Percentiles rank a stretch among this genome's conserved stretches.
phyloP scores from a whole-genome alignment of 2,888 invertebrate species.

The Ceraclea dissimilis region DNA sequence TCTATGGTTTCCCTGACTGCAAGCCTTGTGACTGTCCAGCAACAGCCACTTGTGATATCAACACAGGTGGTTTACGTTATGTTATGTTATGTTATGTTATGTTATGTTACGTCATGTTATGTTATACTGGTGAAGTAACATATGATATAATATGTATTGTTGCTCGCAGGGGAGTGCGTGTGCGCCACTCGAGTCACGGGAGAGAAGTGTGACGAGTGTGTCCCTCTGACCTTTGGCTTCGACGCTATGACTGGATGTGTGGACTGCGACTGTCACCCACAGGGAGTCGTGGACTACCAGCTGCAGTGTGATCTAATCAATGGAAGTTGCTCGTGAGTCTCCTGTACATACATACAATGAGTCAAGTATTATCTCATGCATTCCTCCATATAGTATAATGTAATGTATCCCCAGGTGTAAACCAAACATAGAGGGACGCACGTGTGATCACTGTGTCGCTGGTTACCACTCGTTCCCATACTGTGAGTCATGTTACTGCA shows the following conservation, averaged over 20 bases:
- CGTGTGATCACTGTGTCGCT: slow-evolving; percentile 79
- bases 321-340: slow-evolving; percentile 75
- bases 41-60: slow-evolving; percentile 72
- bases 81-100: no score
- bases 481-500: slow-evolving; percentile 79
- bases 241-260: slow-evolving; percentile 94
- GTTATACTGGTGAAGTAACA: background rate
- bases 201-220: slow-evolving; percentile 82
- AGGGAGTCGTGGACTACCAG: slow-evolving; percentile 70
- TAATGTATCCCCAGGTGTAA: slow-evolving; percentile 55
- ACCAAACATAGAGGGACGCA: slow-evolving; percentile 77
- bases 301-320: slow-evolving; percentile 81
- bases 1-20: slow-evolving; percentile 94
- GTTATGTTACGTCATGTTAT: no score
- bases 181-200: slow-evolving; percentile 91
- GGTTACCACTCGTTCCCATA: slow-evolving; percentile 85
- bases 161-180: slow-evolving; percentile 63
- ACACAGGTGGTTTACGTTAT: slow-evolving; percentile 54
- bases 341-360: no score
- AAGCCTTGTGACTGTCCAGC: slow-evolving; percentile 80
- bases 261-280: slow-evolving; percentile 81
- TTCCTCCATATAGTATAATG: background rate
- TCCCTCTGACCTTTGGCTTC: slow-evolving; percentile 82
- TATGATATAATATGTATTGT: background rate
- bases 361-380: no score